A percentile compares a stretch with the other conserved stretches of the same genome.
Evolutionary conservation across 2,113 vertebrate species (phyloP).

Genomic region (Okapia johnstoni): DNA sequence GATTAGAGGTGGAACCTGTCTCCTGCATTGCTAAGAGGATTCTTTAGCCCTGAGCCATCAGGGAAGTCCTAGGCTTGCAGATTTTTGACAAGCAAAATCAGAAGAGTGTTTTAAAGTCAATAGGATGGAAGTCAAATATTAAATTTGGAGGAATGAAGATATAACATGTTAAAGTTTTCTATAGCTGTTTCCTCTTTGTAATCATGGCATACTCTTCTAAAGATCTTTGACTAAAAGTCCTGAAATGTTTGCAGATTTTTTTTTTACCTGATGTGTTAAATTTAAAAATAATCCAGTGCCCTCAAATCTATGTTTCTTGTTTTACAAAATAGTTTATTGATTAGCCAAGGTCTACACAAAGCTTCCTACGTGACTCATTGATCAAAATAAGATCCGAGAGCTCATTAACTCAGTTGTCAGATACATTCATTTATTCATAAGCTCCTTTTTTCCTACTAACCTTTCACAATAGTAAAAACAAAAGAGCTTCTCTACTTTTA

Average conservation of each 20-base stretch:
- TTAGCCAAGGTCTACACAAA: constrained; percentile 77
- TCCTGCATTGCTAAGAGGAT: not conserved
- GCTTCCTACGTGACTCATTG: constrained; percentile 74
- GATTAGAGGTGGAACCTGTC: not conserved
- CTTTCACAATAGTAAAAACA: not conserved
- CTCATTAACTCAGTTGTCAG: constrained; percentile 77
- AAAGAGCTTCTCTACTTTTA: not conserved
- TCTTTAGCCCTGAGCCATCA: not conserved
- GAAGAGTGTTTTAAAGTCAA: not conserved
- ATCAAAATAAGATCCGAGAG: constrained; percentile 77
- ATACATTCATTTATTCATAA: constrained; percentile 75
- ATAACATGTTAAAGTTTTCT: not conserved
- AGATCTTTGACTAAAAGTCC: not conserved
- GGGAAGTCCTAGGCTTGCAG: not conserved
- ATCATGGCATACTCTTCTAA: not conserved
- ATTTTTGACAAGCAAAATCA: not conserved
- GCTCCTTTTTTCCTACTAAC: not conserved
- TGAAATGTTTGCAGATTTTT: constrained; percentile 41
- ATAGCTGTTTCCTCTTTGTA: not conserved
- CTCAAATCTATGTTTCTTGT: constrained; percentile 72
- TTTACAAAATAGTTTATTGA: constrained; percentile 81
- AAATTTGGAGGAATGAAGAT: not conserved
- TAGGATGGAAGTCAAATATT: not conserved
- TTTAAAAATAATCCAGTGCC: constrained; percentile 71
- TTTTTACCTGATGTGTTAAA: constrained; percentile 56